These are phyloP conservation scores for Balaeniceps rex DNA, from an alignment of 2,113 vertebrate species.

Conservation along the genomic window DNA sequence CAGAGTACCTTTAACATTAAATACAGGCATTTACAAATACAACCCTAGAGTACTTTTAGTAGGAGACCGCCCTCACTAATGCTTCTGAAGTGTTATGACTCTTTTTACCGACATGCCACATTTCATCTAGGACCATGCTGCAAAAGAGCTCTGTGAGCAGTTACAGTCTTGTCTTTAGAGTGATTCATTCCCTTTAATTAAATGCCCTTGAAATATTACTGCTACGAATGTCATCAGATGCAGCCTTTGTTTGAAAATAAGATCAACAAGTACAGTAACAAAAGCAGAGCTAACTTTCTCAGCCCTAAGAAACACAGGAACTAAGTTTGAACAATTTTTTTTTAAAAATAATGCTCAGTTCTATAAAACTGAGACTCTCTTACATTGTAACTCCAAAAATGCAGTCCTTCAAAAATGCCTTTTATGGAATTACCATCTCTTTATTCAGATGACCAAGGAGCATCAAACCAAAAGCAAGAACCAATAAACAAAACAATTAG, in stretches of 20 bases:
- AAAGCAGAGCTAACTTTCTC: conserved; percentile 7
- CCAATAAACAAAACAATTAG: not conserved
- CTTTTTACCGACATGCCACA: not conserved
- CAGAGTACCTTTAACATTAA: not conserved
- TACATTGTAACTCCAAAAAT: not conserved
- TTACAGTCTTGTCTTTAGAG: not conserved
- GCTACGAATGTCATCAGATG: not conserved
- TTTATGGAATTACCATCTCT: not conserved
- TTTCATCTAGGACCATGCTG: not conserved
- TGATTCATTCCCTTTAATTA: conserved; percentile 52
- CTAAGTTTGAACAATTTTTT: not conserved
- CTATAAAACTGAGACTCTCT: not conserved
- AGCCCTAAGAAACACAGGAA: not conserved
- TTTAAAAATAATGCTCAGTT: not conserved
- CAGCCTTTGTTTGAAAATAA: conserved; percentile 21
- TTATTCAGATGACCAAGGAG: not conserved
- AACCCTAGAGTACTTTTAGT: not conserved
- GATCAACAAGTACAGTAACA: not conserved
- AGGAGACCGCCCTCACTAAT: not conserved
- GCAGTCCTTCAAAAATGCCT: not conserved
- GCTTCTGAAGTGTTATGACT: not conserved
- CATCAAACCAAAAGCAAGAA: conserved; percentile 5
- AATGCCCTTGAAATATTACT: conserved; percentile 26
- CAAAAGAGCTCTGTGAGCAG: not conserved
- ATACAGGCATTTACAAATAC: not conserved